These are phyloP conservation scores for Polypedilum pembai DNA, from an alignment of 1,140 invertebrate genomes.

Conservation along the genomic window DNA sequence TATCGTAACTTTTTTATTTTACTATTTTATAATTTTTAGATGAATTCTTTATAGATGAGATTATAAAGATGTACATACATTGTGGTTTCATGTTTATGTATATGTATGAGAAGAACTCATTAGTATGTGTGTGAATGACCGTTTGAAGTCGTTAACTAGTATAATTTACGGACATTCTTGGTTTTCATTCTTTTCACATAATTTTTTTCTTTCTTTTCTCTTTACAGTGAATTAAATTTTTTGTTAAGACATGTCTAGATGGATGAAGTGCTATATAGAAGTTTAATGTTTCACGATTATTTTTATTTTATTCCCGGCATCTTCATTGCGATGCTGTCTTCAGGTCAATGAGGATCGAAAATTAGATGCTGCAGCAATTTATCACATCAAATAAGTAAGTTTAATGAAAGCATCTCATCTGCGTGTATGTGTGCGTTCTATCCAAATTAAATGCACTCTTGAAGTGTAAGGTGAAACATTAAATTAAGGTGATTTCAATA, in stretches of 20 bases:
- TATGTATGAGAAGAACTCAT: background rate
- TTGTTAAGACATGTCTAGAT: slow-evolving; percentile 12
- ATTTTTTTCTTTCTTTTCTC: background rate
- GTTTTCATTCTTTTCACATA: background rate
- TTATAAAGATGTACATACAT: background rate
- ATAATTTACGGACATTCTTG: background rate
- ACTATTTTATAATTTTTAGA: background rate
- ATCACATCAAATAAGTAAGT: background rate
- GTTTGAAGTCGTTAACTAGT: slow-evolving; percentile 1
- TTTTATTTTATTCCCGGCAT: background rate
- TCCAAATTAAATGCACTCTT: background rate
- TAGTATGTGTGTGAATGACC: slow-evolving; percentile 8
- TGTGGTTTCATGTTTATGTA: background rate
- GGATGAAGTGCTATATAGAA: background rate
- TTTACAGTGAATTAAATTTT: slow-evolving; percentile 14
- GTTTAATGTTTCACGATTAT: slow-evolving; percentile 13
- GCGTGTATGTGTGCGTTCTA: background rate
- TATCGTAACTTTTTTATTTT: background rate
- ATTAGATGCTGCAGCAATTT: no score
- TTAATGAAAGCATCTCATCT: background rate
- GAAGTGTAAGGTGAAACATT: background rate
- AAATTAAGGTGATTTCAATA: background rate
- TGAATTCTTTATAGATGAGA: background rate
- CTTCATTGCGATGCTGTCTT: no score
- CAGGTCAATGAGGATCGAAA: no score